Evolutionary conservation across 2,113 vertebrate species (phyloP), one percentile per base, ranked within the genome.

Genomic region (Oostethus manadensis): DNA sequence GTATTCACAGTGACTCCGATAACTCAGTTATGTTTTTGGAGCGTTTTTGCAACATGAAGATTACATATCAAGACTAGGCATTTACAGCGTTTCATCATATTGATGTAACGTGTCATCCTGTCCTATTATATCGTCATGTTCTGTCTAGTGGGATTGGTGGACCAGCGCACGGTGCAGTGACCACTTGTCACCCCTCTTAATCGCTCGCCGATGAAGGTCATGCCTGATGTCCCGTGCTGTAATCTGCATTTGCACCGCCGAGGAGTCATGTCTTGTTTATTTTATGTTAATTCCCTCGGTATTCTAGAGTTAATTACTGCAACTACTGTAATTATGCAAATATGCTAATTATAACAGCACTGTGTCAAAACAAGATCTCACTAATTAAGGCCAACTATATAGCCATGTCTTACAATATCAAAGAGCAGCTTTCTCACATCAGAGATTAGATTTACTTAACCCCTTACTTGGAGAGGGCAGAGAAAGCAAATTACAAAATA

Each of bases 281-380:
- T 56, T 46, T 53, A 38, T 64, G 43, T 58, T 56, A 56, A 74
- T 69, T 60, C 46, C 47, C 55, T 47, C 45, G 56, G 63, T 66
- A 56, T 64, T 60, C 35, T 20, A 51, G 69, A 56, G 60, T 51
- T 62, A 72, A 74, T 70, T 66, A 69, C 2, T 13, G 50, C 45
- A 54, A 63, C 47, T 62, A 42, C 38, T 14, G 38, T 42, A 66
- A 79, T 80, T 80, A 80, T 81, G 64, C 72, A 70, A 78, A 71
- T 58, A 75, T 62, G 58, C 47, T 74, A 77, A 86, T 74, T 76
- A 75, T 40, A 55, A 67, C 62, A 56, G 62, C 7, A 1, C 47
- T 47, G 69, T 68, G 64, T 75, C 23, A 16, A 66, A 75, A 74
- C 54, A 56, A 43, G 54, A 35, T 55, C 48, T 20, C 29, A 17